Evolutionary conservation across 2,113 vertebrate species (phyloP), one percentile per base, ranked within the genome.

Genomic region (Cephalopholis sonnerati): DNA sequence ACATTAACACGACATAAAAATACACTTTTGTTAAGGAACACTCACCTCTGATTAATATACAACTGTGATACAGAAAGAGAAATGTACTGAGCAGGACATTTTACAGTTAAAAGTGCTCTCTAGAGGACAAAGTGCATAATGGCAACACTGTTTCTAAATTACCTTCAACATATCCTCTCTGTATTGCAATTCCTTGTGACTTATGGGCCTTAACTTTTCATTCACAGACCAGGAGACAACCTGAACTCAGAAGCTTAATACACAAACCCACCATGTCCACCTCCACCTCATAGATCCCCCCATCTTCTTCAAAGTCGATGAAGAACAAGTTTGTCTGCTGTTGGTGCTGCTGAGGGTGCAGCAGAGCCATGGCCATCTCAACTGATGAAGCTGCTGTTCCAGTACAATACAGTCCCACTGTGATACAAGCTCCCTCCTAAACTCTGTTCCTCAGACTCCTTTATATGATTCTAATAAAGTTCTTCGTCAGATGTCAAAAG

Each of bases 271-370:
- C 95, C 95, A 96, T 81, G 77, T 96, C 93, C 92, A 95, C 79
- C 74, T 95, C 93, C 90, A 93, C 85, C 82, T 95, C 94, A 94
- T 93, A 95, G 79, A 95, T 25, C 18, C 62, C 74, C 18, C 93
- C 92, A 67, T 94, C 93, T 6, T 96, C 93, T 44, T 96, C 95
- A 90, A 95, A 96, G 83, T 95, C 93, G 1, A 95, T 9, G 11
- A 92, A 80, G 72, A 93, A 92, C 77, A 69, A 91, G 15, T 87
- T 46, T 25, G 11, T n/a, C n/a, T 87, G 82, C 5, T 80, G 81
- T 61, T 80, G 81, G 63, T 79, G 86, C 57, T 58, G 85, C 0
- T 69, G 87, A 0, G 77, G 90, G 78, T 93, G 94, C 84, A 96
- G 93, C 66, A 95, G 71, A 76, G 63, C 93, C 93, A 94, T 89